These are phyloP conservation scores for Odontesthes bonariensis DNA, from an alignment of 2,113 vertebrate genomes.

Conservation along the genomic window DNA sequence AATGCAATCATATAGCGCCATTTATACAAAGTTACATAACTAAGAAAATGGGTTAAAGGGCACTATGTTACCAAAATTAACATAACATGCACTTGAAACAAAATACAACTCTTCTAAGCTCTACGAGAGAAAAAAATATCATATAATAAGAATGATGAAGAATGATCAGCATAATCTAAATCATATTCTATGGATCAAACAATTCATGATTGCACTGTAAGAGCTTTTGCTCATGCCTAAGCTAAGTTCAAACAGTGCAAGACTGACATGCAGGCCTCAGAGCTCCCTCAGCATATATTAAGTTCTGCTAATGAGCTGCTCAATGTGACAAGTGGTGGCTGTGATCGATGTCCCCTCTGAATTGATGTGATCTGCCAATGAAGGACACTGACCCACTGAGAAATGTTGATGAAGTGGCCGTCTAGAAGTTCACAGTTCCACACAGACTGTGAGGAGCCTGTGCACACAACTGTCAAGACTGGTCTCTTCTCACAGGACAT, in stretches of 20 bases:
- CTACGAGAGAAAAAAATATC: no score
- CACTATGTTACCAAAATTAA: no score
- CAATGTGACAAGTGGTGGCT: constrained; percentile 74
- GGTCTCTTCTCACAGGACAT: constrained; percentile 16
- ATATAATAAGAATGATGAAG: not conserved
- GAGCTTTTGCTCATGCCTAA: constrained; percentile 11
- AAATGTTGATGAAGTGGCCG: constrained; percentile 79
- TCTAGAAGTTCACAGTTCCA: constrained; percentile 52
- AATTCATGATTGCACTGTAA: constrained; percentile 5
- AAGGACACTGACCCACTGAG: constrained; percentile 78
- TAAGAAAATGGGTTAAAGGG: no score
- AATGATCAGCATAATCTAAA: not conserved
- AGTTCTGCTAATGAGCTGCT: constrained; percentile 81
- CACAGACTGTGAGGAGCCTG: constrained; percentile 9
- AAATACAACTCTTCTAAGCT: no score
- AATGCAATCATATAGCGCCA: no score
- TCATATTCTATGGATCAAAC: not conserved
- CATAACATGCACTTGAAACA: no score
- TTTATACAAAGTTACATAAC: no score
- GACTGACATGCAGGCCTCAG: constrained; percentile 57
- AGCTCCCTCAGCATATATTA: constrained; percentile 72
- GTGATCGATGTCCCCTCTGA: constrained; percentile 80
- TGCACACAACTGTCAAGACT: constrained; percentile 8
- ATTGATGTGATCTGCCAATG: constrained; percentile 76
- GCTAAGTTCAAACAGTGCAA: constrained; percentile 40